phyloP scores from a whole-genome alignment of 2,888 invertebrate species.

The Tryphoninae sp. region DNA sequence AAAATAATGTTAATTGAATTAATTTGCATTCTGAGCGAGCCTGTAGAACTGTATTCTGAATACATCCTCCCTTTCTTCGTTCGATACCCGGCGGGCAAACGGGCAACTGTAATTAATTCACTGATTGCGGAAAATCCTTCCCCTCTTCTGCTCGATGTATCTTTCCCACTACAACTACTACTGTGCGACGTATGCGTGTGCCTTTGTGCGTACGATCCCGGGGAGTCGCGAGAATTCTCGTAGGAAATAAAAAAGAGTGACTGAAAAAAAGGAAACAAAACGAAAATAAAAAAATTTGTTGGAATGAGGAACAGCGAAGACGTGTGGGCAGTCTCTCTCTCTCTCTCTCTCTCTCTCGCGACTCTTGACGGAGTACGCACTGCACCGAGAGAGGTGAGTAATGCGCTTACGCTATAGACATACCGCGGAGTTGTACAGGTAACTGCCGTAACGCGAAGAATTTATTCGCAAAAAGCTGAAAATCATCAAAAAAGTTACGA shows the following conservation, averaged over 20 bases:
- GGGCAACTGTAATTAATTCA: constrained; percentile 30
- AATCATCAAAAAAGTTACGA: no score
- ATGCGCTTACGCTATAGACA: not conserved
- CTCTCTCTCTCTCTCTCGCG: constrained; percentile 8
- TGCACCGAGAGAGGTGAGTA: constrained; percentile 30
- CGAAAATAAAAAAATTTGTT: not conserved
- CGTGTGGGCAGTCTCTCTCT: constrained; percentile 45
- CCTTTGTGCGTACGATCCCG: not conserved
- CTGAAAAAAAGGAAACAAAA: not conserved
- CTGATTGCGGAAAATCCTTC: constrained; percentile 50
- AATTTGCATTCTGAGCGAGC: not conserved
- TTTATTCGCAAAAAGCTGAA: no score
- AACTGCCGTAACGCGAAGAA: no score
- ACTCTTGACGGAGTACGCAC: constrained; percentile 34
- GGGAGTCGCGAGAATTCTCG: constrained; percentile 33
- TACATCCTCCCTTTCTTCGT: not conserved
- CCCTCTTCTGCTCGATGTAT: not conserved
- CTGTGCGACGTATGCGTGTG: not conserved
- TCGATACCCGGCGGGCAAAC: constrained; percentile 14
- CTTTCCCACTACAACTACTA: not conserved
- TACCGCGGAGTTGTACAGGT: no score
- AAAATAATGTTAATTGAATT: not conserved
- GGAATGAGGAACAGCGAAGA: constrained; percentile 58
- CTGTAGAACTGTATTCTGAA: not conserved
- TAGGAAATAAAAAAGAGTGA: constrained; percentile 28